Evolutionary conservation across 2,113 vertebrate genomes (phyloP), one percentile per base, ranked within the genome.

Genomic region (Burhinus oedicnemus): DNA sequence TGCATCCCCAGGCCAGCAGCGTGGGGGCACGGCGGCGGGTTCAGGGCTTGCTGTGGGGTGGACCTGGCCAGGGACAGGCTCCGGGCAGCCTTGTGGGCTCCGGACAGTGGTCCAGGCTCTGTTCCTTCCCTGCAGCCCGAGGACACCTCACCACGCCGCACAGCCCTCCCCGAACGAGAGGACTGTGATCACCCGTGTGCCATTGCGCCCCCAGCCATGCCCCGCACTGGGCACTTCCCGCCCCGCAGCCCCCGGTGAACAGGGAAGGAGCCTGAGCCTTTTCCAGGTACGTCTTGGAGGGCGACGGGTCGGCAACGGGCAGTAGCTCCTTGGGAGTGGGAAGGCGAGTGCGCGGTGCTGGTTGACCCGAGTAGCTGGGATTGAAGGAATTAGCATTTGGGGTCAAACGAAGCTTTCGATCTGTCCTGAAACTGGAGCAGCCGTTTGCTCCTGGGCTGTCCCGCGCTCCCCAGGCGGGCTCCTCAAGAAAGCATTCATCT

Each of bases 111-210:
- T 75, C 7, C 52, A 75, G 61, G 36, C 15, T 92, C 80, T 51
- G 17, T 49, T 95, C 54, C 11, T 9, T 88, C 91, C 57, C 42
- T 8, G 3, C 87, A 94, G 89, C 65, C 61, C 58, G 8, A 1
- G 22, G 75, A 91, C 70, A 4, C 12, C 0, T 8, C 22, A 1
- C 22, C 1, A 3, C 3, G 0, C 22, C 2, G 2, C 9, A 1
- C 8, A 68, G 40, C 79, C n/a, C 58, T 55, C 36, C 22, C 45
- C 0, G 0, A 78, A 79, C 1, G 2, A 89, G 69, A 34, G 47
- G 32, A 68, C 47, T 3, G 26, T 60, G 60, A 77, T 5, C 13
- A 1, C 20, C 62, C 3, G 10, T 5, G 58, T 38, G 64, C 57
- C 57, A 18, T 14, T 17, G 0, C 1, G 2, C 5, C 47, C 55